These are phyloP conservation scores for Cochlearius cochlearius DNA, from an alignment of 2,113 vertebrate genomes.

Conservation along the genomic window DNA sequence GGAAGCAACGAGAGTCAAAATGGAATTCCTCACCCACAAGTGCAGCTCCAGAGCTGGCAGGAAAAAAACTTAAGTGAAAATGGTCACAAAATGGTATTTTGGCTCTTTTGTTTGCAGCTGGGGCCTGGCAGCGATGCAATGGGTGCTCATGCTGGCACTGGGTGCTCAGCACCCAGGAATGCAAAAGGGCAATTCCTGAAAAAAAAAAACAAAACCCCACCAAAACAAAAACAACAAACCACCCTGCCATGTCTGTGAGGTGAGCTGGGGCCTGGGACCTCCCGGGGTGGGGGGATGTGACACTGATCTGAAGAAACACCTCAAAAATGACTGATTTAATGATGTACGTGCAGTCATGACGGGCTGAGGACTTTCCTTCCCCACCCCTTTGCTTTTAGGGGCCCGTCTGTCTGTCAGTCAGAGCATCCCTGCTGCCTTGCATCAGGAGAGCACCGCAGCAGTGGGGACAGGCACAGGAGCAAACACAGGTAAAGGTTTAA, in stretches of 20 bases:
- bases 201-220: background rate
- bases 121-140: background rate
- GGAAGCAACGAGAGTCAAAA: background rate
- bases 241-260: background rate
- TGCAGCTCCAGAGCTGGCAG: background rate
- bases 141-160: background rate
- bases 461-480: background rate
- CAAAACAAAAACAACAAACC: no score
- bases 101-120: background rate
- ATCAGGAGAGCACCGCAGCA: background rate
- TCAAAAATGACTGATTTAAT: background rate
- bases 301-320: background rate
- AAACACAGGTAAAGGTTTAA: background rate
- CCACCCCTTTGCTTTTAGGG: background rate
- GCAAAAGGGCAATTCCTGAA: background rate
- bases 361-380: background rate
- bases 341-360: no score
- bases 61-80: background rate
- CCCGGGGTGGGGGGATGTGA: rapidly evolving
- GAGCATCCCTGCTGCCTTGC: background rate
- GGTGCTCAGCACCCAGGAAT: background rate
- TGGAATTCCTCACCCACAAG: background rate
- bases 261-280: background rate
- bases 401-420: background rate
- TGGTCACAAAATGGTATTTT: background rate